Evolutionary conservation across 1,140 invertebrate species (phyloP).

Genomic region (Apolygus lucorum): DNA sequence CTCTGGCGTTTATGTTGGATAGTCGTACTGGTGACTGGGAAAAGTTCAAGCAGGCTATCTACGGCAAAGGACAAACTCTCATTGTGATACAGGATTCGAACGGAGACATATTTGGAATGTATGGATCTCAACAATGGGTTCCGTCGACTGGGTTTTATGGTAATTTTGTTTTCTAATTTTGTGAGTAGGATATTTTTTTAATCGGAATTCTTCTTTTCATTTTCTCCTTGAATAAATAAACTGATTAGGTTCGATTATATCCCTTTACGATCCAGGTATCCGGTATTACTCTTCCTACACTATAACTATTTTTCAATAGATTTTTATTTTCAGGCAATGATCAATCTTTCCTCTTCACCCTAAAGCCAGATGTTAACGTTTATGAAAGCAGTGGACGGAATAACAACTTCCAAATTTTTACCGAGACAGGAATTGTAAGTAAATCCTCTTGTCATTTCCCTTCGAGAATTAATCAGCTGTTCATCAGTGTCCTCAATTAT

Average conservation of each 20-base stretch:
- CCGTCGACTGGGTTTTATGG: background rate
- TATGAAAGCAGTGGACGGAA: background rate
- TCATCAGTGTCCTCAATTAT: too few species aligned
- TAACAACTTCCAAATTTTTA: background rate
- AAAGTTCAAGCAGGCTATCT: background rate
- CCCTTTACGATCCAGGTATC: too few species aligned
- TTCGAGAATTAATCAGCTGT: background rate
- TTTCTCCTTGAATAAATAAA: too few species aligned
- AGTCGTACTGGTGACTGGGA: background rate
- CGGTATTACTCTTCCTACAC: background rate
- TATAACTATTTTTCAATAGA: background rate
- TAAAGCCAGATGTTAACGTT: background rate
- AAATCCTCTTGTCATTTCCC: background rate
- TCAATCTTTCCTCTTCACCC: background rate
- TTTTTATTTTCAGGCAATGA: background rate
- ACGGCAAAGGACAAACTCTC: background rate
- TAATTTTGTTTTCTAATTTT: background rate
- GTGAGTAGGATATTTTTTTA: background rate
- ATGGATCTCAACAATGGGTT: background rate
- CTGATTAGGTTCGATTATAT: too few species aligned
- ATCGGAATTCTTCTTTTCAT: too few species aligned
- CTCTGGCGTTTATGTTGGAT: background rate
- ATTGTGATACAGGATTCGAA: constrained; percentile 4
- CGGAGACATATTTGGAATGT: constrained; percentile 11
- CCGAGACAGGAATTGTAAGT: background rate